Conservation (phyloP, 2,797 vertebrate species). For the Chaunax sp. region DNA sequence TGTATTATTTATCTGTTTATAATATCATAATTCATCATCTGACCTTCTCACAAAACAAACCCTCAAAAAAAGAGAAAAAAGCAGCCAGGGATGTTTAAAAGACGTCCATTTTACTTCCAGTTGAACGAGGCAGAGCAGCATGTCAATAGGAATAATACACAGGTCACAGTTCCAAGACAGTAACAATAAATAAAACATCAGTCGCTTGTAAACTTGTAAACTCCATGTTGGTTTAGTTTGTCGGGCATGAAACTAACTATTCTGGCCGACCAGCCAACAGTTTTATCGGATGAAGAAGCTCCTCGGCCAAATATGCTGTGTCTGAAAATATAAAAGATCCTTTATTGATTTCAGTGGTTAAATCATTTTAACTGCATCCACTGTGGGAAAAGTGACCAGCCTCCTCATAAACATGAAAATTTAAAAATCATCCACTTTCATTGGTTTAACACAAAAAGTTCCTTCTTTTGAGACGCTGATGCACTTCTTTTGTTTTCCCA, state of each 20-base stretch:
- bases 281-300: not conserved
- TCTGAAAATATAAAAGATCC: not conserved
- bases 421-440: no score
- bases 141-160: conserved; percentile 62
- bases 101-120: conserved; percentile 68
- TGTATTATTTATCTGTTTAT: no score
- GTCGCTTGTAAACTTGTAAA: conserved; percentile 72
- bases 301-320: not conserved
- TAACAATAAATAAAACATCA: conserved; percentile 72
- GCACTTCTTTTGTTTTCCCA: not conserved
- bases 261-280: conserved; percentile 24
- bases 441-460: no score
- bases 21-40: no score
- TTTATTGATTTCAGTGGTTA: not conserved
- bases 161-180: conserved; percentile 59
- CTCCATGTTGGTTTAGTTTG: conserved; percentile 38
- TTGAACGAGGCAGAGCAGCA: conserved; percentile 65
- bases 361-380: no score
- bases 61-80: not conserved
- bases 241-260: conserved; percentile 31
- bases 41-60: no score
- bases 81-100: conserved; percentile 49
- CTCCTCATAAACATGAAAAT: no score
- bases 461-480: not conserved
- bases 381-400: no score